phyloP scores from a whole-genome alignment of 2,797 vertebrate genomes.

The Simalia tracyae region DNA sequence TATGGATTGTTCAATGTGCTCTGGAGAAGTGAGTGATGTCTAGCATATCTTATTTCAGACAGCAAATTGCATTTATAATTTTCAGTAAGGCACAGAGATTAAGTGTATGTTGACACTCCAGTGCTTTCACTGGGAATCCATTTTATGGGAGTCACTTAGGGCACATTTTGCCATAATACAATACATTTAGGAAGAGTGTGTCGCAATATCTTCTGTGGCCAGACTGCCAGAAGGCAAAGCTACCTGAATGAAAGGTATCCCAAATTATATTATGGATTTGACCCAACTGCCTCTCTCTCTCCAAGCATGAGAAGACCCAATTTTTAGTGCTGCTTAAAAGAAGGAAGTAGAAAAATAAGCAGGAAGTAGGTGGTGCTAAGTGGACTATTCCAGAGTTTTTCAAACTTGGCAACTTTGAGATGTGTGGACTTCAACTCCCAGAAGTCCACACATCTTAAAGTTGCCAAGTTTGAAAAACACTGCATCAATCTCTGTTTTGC shows the following conservation, averaged over 20 bases:
- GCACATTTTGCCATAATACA: neutral
- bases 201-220: slow-evolving; percentile 37
- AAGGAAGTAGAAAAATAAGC: no score
- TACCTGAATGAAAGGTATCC: slow-evolving; percentile 8
- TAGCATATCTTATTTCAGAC: slow-evolving; percentile 38
- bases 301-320: neutral
- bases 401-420: neutral
- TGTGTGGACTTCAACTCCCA: neutral
- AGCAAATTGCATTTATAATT: slow-evolving; percentile 38
- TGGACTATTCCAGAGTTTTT: neutral
- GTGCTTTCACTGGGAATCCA: slow-evolving; percentile 46
- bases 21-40: slow-evolving; percentile 33
- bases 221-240: neutral
- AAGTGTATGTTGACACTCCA: slow-evolving; percentile 39
- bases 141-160: slow-evolving; percentile 45
- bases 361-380: neutral
- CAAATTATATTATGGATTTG: slow-evolving; percentile 24
- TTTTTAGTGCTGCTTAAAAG: neutral
- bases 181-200: slow-evolving; percentile 31
- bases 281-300: neutral
- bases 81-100: slow-evolving; percentile 18
- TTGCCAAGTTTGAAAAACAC: neutral
- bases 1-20: slow-evolving; percentile 6
- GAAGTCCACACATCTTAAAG: neutral
- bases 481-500: neutral